These are phyloP conservation scores for Clarias magur DNA, from an alignment of 2,113 vertebrate species.

Conservation along the genomic window DNA sequence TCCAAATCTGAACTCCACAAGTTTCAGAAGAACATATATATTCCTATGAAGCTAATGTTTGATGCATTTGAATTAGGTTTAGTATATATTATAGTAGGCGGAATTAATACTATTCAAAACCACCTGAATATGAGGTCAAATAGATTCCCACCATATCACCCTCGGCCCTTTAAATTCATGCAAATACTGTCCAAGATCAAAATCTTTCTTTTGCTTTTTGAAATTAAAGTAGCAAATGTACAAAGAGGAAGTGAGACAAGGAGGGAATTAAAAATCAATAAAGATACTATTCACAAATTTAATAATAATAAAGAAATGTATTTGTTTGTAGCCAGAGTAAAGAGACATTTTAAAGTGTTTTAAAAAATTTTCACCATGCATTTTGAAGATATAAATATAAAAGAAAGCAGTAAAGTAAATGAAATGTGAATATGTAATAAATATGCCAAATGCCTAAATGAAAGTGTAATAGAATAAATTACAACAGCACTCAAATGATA, in stretches of 20 bases:
- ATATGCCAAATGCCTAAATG: too few species aligned
- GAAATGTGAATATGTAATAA: background rate
- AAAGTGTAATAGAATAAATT: background rate
- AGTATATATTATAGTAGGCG: background rate
- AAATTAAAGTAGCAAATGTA: too few species aligned
- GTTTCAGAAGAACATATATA: background rate
- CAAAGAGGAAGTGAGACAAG: too few species aligned
- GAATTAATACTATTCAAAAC: background rate
- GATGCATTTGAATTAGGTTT: background rate
- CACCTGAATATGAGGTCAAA: background rate
- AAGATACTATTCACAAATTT: too few species aligned
- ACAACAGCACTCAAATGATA: background rate
- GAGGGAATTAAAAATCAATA: too few species aligned
- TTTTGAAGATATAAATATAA: too few species aligned
- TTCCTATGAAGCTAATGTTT: background rate
- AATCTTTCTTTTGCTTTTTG: too few species aligned
- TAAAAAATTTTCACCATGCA: too few species aligned
- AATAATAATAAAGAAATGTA: too few species aligned
- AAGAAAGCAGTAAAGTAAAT: background rate
- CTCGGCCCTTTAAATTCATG: background rate
- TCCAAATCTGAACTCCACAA: background rate
- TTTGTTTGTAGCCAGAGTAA: too few species aligned
- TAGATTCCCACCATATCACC: background rate
- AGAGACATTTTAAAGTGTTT: too few species aligned
- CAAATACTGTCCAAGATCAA: background rate